Base-by-base conservation (phyloP, 2,888 invertebrate species). In the Catocala sponsa region DNA sequence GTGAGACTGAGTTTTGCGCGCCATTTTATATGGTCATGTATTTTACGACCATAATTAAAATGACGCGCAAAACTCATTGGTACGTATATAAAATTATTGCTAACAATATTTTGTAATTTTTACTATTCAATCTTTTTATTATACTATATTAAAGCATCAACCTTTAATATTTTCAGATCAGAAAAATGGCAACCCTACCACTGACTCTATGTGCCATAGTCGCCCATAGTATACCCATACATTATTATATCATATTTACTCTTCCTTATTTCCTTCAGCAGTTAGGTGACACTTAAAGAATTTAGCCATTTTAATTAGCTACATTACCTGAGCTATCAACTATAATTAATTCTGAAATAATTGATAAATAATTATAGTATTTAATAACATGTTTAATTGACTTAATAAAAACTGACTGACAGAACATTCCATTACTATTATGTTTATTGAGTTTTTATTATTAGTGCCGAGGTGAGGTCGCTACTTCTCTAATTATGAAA, bases 401-500 rank as follows among this genome's bases (percentile, higher is more conserved):
- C 12, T 33, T 15, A 41, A 51, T 49, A 51, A 69, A 56, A 59
- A 44, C 12, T 6, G 46, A 15, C 54, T 48, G 41, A 52, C 49
- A 56, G 58, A 51, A 43, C 43, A 66, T 59, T 62, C 50, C 41
- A 52, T 59, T 12, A 12, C 56, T 32, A 51, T 49, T 49, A 55
- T 6, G 0, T 33, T 35, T 44, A 55, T 55, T 13, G 47, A 33
- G 58, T 68, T 65, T 62, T 63, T 58, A 10, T 15, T 25, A 48
- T 50, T 12, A 33, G 32, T 57, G 38, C 11, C 47, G 46, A 55
- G 47, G 38, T 6, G 63, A 61, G 74, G 64, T 68, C 62, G 58
- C 48, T 15, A 53, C 53, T 59, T 49, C 57, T 64, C 65, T 65
- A 33, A 76, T 75, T 76, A 76, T 61, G 52, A 60, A 63, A 63